These are phyloP conservation scores for Connochaetes taurinus DNA, from an alignment of 2,113 vertebrate species.

Conservation along the genomic window DNA sequence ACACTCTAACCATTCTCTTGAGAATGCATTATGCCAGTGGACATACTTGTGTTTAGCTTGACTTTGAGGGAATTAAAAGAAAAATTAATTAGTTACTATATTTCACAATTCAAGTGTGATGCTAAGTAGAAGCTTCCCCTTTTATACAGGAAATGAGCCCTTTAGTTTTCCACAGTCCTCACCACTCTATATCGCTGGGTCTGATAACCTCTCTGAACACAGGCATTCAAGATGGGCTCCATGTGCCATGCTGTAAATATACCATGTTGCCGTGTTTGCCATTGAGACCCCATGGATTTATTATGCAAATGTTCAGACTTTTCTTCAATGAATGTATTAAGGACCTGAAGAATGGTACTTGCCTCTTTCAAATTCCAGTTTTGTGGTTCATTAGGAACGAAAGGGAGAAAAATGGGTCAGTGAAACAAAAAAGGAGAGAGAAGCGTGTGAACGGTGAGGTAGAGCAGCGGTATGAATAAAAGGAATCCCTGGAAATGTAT, in stretches of 20 bases:
- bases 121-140: background rate
- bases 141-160: background rate
- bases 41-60: background rate
- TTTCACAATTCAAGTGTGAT: background rate
- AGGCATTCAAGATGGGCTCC: background rate
- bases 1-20: background rate
- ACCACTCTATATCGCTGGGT: accelerated
- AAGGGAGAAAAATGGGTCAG: background rate
- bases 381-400: background rate
- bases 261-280: background rate
- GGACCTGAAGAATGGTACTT: background rate
- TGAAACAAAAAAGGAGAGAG: background rate
- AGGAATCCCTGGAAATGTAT: background rate
- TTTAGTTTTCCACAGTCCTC: background rate
- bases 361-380: background rate
- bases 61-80: background rate
- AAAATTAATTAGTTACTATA: background rate
- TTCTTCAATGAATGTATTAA: background rate
- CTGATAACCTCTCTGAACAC: background rate
- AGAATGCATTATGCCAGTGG: background rate
- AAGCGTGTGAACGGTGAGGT: background rate
- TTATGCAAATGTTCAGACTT: background rate
- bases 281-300: background rate
- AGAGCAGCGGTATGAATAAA: background rate
- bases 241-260: background rate